Base-by-base conservation (phyloP, 2,113 vertebrate species). In the Gallinago paraguaiae region DNA sequence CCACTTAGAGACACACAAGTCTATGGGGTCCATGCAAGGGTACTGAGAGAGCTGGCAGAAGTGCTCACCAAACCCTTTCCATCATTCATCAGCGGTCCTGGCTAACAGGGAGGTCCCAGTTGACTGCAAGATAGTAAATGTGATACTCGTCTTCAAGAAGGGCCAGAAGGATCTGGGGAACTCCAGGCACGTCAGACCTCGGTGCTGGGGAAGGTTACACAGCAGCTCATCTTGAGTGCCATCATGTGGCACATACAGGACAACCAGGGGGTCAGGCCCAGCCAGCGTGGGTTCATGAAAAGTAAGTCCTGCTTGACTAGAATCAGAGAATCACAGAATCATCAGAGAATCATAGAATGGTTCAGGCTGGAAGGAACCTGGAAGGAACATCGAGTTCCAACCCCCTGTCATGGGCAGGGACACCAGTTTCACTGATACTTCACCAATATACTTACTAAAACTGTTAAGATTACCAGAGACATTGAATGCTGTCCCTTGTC, bases 191-290 rank as follows among this genome's bases (percentile, higher is more conserved):
- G 31, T 19, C 54, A 56, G 50, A 67, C 17, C 43, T 69, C 0
- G 0, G 13, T 65, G 35, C 8, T 0, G 0, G 4, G 9, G 23
- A 82, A 69, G 14, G 3, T 48, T 20, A 24, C 17, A 15, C 45
- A 79, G 23, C 19, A 25, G 23, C 31, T 54, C 12, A 33, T 33
- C 17, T 11, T 70, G 22, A 22, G 15, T 18, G 20, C n/a, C 17
- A n/a, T 30, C 8, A 56, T 0, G 3, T 1, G 1, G 15, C 39
- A 75, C 2, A 1, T n/a, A 51, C 2, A 28, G 23, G 17, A 61
- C 15, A 82, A 61, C 2, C 10, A 57, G 31, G 15, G 1, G 4
- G 45, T 35, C 28, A 63, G 51, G 57, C 6, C 3, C 46, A 71
- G 10, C 7, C 35, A 45, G 7, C 16, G 24, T 24, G 35, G 19